Evolutionary conservation across 2,113 vertebrate species (phyloP).

Genomic region (Emydura subglobosa): DNA sequence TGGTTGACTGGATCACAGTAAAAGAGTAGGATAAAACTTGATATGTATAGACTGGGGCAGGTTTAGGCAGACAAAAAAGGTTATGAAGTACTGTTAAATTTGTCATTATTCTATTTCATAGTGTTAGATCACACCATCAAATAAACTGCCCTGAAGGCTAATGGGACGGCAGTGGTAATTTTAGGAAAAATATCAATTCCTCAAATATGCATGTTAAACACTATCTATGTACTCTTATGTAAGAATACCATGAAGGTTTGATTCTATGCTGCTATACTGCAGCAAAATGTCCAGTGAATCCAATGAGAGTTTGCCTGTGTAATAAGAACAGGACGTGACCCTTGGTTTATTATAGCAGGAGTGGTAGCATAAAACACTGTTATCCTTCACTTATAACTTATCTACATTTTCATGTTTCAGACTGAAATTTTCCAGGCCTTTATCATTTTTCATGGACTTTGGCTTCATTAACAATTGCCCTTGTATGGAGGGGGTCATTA

Average conservation of each 20-base stretch:
- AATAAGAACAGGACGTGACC: background rate
- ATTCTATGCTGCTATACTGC: background rate
- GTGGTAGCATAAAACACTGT: background rate
- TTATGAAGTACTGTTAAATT: slow-evolving; percentile 56
- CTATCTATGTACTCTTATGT: background rate
- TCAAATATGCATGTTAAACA: background rate
- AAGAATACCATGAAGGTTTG: background rate
- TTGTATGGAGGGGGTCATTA: too few relatives aligned
- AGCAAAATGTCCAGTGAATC: background rate
- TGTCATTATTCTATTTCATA: slow-evolving; percentile 33
- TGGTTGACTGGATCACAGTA: background rate
- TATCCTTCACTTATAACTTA: background rate
- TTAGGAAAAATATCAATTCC: slow-evolving; percentile 15
- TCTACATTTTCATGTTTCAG: background rate
- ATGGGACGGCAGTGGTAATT: background rate
- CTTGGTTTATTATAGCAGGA: background rate
- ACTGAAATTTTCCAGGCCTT: background rate
- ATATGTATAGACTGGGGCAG: background rate
- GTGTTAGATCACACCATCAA: slow-evolving; percentile 51
- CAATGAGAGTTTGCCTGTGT: background rate
- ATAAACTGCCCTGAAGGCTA: slow-evolving; percentile 32
- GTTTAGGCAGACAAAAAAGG: slow-evolving; percentile 39
- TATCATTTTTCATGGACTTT: background rate
- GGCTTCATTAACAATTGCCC: background rate
- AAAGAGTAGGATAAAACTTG: slow-evolving; percentile 46